Conservation (phyloP, 2,888 invertebrate species). For the Sclerodermus sp. region DNA sequence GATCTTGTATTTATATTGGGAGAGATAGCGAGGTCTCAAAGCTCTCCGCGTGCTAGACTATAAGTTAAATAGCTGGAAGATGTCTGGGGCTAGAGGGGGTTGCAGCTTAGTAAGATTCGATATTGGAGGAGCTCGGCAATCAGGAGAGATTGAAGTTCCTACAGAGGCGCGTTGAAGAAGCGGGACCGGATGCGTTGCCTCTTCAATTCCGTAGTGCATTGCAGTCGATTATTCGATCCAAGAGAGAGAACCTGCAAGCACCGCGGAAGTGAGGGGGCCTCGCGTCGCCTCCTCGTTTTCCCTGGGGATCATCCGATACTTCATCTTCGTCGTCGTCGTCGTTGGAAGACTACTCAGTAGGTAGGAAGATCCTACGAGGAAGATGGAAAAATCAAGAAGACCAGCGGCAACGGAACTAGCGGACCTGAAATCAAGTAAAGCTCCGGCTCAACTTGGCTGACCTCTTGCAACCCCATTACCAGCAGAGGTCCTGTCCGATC, state of each 20-base stretch:
- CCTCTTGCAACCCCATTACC: too few species aligned
- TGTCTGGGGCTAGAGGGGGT: too few species aligned
- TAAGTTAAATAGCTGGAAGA: too few species aligned
- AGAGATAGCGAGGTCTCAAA: not conserved
- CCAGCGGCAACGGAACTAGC: not conserved
- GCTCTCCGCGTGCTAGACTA: too few species aligned
- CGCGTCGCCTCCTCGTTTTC: constrained; percentile 43
- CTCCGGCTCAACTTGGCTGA: too few species aligned
- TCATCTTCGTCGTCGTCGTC: not conserved
- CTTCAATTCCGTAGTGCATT: constrained; percentile 97
- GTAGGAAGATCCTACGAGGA: not conserved
- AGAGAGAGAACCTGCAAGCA: constrained; percentile 79
- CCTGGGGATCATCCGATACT: too few species aligned
- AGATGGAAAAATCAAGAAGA: constrained; percentile 3
- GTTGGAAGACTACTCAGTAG: not conserved
- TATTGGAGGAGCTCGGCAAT: too few species aligned
- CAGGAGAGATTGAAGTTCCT: not conserved
- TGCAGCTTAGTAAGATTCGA: too few species aligned
- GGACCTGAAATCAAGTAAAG: too few species aligned
- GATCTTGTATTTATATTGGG: not conserved
- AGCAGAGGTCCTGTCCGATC: too few species aligned
- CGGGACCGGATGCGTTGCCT: constrained; percentile 61
- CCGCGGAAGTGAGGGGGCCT: constrained; percentile 86
- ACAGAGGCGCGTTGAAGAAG: not conserved
- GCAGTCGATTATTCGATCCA: constrained; percentile 74